Evolutionary conservation across 2,113 vertebrate genomes (phyloP).

Genomic region (Brienomyrus brachyistius): DNA sequence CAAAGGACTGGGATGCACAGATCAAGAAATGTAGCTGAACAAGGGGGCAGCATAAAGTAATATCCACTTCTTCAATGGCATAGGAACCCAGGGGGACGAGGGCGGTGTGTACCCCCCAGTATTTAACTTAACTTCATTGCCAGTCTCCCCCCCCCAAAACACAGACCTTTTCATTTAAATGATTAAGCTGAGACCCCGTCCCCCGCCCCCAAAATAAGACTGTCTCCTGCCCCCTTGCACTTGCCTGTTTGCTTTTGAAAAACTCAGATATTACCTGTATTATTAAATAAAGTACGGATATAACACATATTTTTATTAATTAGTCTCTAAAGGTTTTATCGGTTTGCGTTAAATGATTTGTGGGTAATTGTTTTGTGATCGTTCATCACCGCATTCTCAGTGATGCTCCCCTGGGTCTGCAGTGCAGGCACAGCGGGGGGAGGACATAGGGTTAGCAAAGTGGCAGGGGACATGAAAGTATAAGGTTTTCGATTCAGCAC

Average conservation of each 20-base stretch:
- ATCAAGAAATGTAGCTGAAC: neutral
- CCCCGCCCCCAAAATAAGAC: too few species aligned
- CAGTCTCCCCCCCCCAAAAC: too few species aligned
- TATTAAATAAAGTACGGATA: too few species aligned
- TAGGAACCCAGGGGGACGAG: neutral
- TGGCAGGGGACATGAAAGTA: neutral
- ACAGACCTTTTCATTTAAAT: too few species aligned
- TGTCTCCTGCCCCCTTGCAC: too few species aligned
- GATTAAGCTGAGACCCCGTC: too few species aligned
- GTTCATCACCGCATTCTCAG: neutral
- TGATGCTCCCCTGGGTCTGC: neutral
- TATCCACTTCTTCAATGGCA: neutral
- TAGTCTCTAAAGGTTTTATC: too few species aligned
- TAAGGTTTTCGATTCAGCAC: neutral
- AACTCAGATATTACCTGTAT: neutral
- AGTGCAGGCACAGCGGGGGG: neutral
- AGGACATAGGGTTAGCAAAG: neutral
- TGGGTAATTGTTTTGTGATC: too few species aligned
- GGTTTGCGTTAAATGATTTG: too few species aligned
- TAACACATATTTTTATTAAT: too few species aligned
- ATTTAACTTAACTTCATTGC: neutral
- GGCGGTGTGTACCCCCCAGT: neutral
- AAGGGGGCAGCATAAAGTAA: neutral
- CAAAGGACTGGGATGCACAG: too few species aligned
- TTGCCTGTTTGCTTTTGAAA: neutral